Evolutionary conservation across 2,113 vertebrate species (phyloP).

Genomic region (Tragelaphus buxtoni): DNA sequence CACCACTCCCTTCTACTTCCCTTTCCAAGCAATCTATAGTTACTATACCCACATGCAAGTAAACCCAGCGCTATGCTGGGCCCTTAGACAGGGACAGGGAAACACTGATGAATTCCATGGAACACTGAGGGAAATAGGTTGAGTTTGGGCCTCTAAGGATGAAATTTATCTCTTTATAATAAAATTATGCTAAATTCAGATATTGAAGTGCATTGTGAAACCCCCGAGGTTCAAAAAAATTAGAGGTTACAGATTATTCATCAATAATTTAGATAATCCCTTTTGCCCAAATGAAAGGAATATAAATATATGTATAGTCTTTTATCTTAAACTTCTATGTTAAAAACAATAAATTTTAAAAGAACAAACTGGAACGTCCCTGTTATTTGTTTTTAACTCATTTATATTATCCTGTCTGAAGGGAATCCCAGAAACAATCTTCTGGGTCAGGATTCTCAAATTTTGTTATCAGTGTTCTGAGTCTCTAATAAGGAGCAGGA

Average conservation of each 20-base stretch:
- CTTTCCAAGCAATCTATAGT: neutral
- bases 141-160: neutral
- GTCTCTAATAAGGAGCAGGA: neutral
- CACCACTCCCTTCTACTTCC: neutral
- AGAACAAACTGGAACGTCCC: neutral
- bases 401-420: neutral
- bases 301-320: neutral
- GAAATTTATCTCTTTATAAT: neutral
- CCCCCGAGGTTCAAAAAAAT: neutral
- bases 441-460: neutral
- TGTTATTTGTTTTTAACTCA: neutral
- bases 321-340: neutral
- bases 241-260: neutral
- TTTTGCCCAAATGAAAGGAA: neutral
- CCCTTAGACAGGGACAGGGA: neutral
- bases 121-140: rapidly evolving
- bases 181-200: neutral
- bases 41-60: neutral
- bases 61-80: neutral
- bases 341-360: neutral
- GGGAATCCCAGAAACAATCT: neutral
- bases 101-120: neutral
- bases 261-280: neutral
- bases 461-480: neutral
- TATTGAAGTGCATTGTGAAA: neutral